phyloP scores from a whole-genome alignment of 2,113 vertebrate genomes.

The Perca schrenkii region DNA sequence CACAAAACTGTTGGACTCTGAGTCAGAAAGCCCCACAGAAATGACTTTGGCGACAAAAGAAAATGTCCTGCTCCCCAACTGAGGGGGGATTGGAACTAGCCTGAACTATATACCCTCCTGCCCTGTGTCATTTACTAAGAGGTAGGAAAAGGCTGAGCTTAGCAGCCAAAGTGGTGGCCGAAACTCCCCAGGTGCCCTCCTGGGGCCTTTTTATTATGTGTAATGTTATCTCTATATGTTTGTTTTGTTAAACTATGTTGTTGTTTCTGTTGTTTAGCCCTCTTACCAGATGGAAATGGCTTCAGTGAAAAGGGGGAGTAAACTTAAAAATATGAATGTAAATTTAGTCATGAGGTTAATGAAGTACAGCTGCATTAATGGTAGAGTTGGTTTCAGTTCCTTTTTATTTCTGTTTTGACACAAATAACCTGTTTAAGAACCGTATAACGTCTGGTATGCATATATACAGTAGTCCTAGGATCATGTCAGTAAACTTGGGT shows the following conservation, averaged over 20 bases:
- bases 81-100: conserved; percentile 59
- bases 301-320: conserved; percentile 76
- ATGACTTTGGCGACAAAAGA: conserved; percentile 42
- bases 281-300: conserved; percentile 79
- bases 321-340: conserved; percentile 87
- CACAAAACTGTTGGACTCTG: conserved; percentile 68
- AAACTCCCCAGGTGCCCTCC: conserved; percentile 69
- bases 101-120: conserved; percentile 62
- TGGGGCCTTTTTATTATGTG: conserved; percentile 70
- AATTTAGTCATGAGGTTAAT: conserved; percentile 86
- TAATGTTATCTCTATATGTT: conserved; percentile 78
- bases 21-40: conserved; percentile 67
- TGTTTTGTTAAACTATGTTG: conserved; percentile 77
- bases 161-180: conserved; percentile 70
- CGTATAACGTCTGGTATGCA: conserved; percentile 86
- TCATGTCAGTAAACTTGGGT: conserved; percentile 86
- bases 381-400: conserved; percentile 81
- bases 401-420: conserved; percentile 80
- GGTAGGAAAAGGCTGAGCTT: conserved; percentile 69
- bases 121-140: conserved; percentile 67
- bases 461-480: conserved; percentile 89
- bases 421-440: conserved; percentile 85
- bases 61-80: conserved; percentile 39
- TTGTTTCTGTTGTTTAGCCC: conserved; percentile 83
- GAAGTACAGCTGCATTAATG: conserved; percentile 84